Evolutionary conservation across 2,113 vertebrate species (phyloP).

Genomic region (Zosterops hypoxanthus): DNA sequence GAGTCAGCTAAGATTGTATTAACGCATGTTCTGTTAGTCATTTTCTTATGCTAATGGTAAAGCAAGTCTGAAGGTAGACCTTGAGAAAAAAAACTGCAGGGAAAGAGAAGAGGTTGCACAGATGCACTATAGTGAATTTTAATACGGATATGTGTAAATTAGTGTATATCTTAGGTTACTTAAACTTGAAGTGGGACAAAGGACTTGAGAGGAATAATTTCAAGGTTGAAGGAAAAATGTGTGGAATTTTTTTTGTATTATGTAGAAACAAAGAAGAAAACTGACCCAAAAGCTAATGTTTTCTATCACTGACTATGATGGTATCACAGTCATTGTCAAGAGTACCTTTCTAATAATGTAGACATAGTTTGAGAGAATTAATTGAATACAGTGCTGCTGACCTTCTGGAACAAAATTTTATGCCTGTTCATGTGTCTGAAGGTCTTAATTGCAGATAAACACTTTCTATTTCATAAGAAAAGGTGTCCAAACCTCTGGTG

Average conservation of each 20-base stretch:
- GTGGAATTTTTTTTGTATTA: background rate
- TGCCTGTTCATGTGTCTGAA: slow-evolving; percentile 13
- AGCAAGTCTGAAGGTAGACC: background rate
- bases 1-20: background rate
- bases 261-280: background rate
- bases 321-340: background rate
- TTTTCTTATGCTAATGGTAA: background rate
- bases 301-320: background rate
- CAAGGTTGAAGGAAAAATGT: background rate
- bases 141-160: background rate
- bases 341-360: background rate
- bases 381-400: slow-evolving; percentile 26
- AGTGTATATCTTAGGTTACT: background rate
- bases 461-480: slow-evolving; percentile 30
- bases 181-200: background rate
- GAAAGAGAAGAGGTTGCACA: background rate
- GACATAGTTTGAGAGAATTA: background rate
- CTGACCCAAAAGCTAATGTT: background rate
- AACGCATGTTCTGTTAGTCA: background rate
- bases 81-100: background rate
- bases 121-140: background rate
- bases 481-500: background rate
- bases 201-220: background rate
- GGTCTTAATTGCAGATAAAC: slow-evolving; percentile 48
- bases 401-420: slow-evolving; percentile 34